These are phyloP conservation scores for Umimayanthus chanpuru DNA, from an alignment of 92 coral and sea anemone genomes.

Conservation along the genomic window DNA sequence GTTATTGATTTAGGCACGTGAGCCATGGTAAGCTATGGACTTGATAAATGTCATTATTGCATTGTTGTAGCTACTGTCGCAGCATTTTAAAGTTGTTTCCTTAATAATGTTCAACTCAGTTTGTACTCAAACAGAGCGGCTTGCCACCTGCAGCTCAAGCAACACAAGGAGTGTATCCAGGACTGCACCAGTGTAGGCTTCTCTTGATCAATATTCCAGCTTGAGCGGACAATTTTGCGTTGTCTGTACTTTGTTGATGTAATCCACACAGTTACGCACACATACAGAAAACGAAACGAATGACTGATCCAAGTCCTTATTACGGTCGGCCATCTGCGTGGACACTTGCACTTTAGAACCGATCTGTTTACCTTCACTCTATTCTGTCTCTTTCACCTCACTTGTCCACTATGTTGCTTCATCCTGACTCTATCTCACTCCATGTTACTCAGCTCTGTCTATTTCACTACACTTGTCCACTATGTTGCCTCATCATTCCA, in stretches of 20 bases:
- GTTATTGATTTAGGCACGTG: not conserved
- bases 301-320: no score
- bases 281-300: not conserved
- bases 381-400: not conserved
- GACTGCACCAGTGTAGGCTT: constrained; percentile 88
- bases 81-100: not conserved
- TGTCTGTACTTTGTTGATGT: not conserved
- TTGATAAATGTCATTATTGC: no score
- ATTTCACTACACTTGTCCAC: not conserved
- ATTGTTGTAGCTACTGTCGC: no score
- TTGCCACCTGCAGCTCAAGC: constrained; percentile 91
- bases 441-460: no score
- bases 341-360: no score
- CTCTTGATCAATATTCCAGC: not conserved
- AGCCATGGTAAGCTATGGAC: no score
- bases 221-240: no score
- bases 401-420: not conserved
- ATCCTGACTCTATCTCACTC: not conserved
- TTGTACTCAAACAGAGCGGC: constrained; percentile 97
- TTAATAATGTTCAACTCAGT: constrained; percentile 34
- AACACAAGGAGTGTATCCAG: constrained; percentile 87
- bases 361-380: no score
- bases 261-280: not conserved
- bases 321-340: no score
- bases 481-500: not conserved